phyloP scores from a whole-genome alignment of 1,140 invertebrate genomes.

The Aricia agestis region DNA sequence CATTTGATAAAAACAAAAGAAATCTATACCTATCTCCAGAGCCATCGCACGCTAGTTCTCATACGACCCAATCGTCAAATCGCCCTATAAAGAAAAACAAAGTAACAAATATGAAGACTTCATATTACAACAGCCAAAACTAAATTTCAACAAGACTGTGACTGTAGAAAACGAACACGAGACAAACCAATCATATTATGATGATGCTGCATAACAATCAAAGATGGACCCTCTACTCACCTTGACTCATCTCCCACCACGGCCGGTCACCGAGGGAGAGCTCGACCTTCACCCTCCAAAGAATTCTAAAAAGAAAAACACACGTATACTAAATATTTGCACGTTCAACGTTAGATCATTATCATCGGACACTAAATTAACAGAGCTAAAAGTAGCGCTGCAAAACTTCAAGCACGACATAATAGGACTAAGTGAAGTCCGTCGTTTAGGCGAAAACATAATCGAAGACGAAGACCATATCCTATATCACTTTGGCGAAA shows the following conservation, averaged over 20 bases:
- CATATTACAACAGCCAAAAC: constrained; percentile 25
- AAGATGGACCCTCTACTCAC: constrained; percentile 24
- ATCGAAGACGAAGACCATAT: constrained; percentile 39
- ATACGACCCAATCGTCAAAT: not conserved
- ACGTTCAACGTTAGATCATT: constrained; percentile 37
- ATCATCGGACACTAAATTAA: constrained; percentile 30
- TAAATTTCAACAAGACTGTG: constrained; percentile 16
- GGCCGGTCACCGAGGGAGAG: constrained; percentile 39
- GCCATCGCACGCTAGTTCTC: not conserved
- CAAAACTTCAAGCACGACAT: constrained; percentile 40
- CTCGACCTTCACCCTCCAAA: constrained; percentile 41
- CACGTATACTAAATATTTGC: constrained; percentile 27
- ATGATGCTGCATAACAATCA: not conserved
- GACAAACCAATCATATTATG: not conserved
- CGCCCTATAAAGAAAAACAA: constrained; percentile 28
- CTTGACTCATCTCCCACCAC: constrained; percentile 30
- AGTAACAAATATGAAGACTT: constrained; percentile 25
- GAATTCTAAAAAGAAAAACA: not conserved
- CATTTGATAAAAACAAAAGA: constrained; percentile 18
- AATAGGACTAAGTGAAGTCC: constrained; percentile 37
- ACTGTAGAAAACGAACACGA: not conserved
- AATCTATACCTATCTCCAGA: constrained; percentile 24
- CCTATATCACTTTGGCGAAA: constrained; percentile 39
- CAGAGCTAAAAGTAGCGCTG: constrained; percentile 38
- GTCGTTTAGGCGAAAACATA: constrained; percentile 34